Evolutionary conservation across 2,797 vertebrate species (phyloP).

Genomic region (Aeoliscus strigatus): DNA sequence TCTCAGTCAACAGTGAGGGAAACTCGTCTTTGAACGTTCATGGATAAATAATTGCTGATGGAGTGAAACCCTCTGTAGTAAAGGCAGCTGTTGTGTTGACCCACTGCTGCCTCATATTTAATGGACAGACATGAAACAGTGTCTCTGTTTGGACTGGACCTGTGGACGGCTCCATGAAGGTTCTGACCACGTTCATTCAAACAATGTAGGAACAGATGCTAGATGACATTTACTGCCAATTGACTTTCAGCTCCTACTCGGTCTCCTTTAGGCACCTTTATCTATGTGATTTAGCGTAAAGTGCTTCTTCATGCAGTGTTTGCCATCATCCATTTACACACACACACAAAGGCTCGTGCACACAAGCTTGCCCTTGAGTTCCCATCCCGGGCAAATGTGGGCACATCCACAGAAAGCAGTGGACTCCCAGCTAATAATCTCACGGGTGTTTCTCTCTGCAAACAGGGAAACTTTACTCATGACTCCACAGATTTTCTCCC

Average conservation of each 20-base stretch:
- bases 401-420: slow-evolving; percentile 23
- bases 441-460: slow-evolving; percentile 34
- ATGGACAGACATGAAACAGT: too few relatives aligned
- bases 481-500: slow-evolving; percentile 34
- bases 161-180: neutral
- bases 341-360: slow-evolving; percentile 4
- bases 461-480: slow-evolving; percentile 42
- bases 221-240: slow-evolving; percentile 6
- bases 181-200: neutral
- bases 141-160: slow-evolving; percentile 1
- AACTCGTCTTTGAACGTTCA: too few relatives aligned
- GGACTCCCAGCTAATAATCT: slow-evolving; percentile 27
- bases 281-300: slow-evolving; percentile 17
- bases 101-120: too few relatives aligned
- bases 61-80: too few relatives aligned
- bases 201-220: too few relatives aligned
- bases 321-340: slow-evolving; percentile 1
- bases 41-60: too few relatives aligned
- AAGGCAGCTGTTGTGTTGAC: too few relatives aligned
- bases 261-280: slow-evolving; percentile 6
- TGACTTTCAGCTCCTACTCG: slow-evolving; percentile 1
- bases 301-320: slow-evolving; percentile 19
- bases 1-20: too few relatives aligned
- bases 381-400: slow-evolving; percentile 19
- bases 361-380: slow-evolving; percentile 20